Conservation (phyloP, 30 jellyfish, hydroid and myxozoan species). For the Aurelia sp. region DNA sequence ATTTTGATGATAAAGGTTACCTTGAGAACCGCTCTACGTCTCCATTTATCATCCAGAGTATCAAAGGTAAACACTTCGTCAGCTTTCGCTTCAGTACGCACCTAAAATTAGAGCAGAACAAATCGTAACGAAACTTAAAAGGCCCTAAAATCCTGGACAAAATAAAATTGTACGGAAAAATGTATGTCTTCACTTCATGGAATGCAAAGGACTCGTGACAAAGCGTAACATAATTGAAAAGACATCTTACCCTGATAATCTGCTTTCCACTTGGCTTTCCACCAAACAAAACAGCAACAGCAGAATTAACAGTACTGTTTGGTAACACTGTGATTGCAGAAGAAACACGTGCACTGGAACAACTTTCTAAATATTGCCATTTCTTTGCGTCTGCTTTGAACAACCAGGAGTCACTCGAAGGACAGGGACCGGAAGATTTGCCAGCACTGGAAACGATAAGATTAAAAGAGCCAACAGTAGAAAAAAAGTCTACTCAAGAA, state of each 20-base stretch:
- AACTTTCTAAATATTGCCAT: constrained; percentile 42
- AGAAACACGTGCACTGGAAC: constrained; percentile 56
- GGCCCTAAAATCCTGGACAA: no score
- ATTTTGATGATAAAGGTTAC: background rate
- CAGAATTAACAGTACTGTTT: constrained; percentile 21
- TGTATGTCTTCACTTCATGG: no score
- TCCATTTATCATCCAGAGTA: constrained; percentile 32
- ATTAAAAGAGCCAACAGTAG: background rate
- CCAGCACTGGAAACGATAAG: constrained; percentile 41
- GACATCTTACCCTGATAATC: constrained; percentile 36
- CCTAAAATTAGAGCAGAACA: background rate
- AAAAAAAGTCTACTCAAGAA: background rate
- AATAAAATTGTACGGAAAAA: no score
- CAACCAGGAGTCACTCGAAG: constrained; percentile 76
- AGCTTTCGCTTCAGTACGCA: background rate
- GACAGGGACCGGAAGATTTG: constrained; percentile 80
- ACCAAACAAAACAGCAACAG: constrained; percentile 72
- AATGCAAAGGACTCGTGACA: no score
- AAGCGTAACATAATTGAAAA: background rate
- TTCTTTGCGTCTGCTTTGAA: constrained; percentile 13
- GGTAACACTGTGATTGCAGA: constrained; percentile 68
- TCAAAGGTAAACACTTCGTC: constrained; percentile 35
- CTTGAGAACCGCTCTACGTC: constrained; percentile 9
- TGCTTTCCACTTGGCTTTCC: constrained; percentile 58
- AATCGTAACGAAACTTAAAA: no score